phyloP scores from a whole-genome alignment of 2,113 vertebrate genomes.

The Clarias gariepinus region DNA sequence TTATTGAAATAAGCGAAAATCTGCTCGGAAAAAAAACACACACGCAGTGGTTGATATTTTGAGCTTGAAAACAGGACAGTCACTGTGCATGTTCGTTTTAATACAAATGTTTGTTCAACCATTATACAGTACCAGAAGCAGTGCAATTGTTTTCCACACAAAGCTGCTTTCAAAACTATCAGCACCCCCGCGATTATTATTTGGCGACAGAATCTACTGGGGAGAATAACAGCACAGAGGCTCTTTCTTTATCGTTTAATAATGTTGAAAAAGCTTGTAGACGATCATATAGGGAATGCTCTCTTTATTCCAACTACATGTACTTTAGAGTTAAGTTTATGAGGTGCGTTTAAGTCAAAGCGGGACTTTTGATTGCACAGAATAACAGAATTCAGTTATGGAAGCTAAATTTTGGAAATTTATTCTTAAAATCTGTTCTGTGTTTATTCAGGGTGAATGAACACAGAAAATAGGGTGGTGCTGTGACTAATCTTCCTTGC shows the following conservation, averaged over 20 bases:
- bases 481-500: not conserved
- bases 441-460: too few relatives aligned
- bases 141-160: conserved; percentile 12
- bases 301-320: not conserved
- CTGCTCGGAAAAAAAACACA: too few relatives aligned
- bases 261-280: not conserved
- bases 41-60: too few relatives aligned
- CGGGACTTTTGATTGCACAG: too few relatives aligned
- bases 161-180: conserved; percentile 13
- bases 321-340: not conserved
- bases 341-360: too few relatives aligned
- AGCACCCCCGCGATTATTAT: conserved; percentile 4
- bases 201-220: not conserved
- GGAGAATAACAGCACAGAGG: not conserved
- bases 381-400: too few relatives aligned
- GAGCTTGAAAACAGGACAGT: not conserved
- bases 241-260: not conserved
- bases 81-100: not conserved
- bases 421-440: not conserved
- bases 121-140: not conserved
- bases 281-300: not conserved
- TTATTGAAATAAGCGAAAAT: not conserved
- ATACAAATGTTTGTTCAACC: not conserved
- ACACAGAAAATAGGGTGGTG: too few relatives aligned
- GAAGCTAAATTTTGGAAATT: not conserved